Evolutionary conservation across 2,797 vertebrate genomes (phyloP).

Genomic region (Gallinago stenura): DNA sequence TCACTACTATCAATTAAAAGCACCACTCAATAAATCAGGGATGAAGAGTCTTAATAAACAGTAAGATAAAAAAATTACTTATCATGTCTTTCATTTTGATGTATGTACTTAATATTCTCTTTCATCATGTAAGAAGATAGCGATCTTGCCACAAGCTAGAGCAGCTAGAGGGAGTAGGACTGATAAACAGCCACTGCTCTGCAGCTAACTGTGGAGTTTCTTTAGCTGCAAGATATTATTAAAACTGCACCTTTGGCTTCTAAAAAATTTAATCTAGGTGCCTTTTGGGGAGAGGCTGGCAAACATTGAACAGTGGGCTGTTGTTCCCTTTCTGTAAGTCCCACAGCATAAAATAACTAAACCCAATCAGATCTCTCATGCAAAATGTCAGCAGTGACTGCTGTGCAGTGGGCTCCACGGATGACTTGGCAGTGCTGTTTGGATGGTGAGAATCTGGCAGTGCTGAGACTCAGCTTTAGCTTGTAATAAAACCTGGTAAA

Average conservation of each 20-base stretch:
- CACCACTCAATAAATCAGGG: slow-evolving; percentile 27
- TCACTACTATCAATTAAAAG: slow-evolving; percentile 54
- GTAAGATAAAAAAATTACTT: not conserved
- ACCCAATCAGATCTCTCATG: not conserved
- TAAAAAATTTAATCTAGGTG: not conserved
- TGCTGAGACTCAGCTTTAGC: not conserved
- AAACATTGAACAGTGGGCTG: not conserved
- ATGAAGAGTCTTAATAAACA: slow-evolving; percentile 59
- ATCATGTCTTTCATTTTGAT: slow-evolving; percentile 64
- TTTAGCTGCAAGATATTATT: slow-evolving; percentile 32
- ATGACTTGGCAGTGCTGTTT: not conserved
- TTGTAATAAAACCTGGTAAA: not conserved
- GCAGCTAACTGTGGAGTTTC: not conserved
- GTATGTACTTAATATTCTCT: slow-evolving; percentile 61
- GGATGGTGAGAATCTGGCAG: not conserved
- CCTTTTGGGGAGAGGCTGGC: not conserved
- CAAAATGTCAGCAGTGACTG: not conserved
- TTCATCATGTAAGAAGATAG: slow-evolving; percentile 59
- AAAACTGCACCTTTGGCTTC: not conserved
- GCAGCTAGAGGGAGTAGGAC: not conserved
- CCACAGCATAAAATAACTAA: not conserved
- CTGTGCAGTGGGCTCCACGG: not conserved
- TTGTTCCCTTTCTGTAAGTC: not conserved
- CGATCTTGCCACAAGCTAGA: slow-evolving; percentile 54
- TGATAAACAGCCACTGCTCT: slow-evolving; percentile 7